A percentile compares a stretch with the other conserved stretches of the same genome.
phyloP scores from a whole-genome alignment of 2,888 invertebrate genomes.

The Trichopria drosophilae region DNA sequence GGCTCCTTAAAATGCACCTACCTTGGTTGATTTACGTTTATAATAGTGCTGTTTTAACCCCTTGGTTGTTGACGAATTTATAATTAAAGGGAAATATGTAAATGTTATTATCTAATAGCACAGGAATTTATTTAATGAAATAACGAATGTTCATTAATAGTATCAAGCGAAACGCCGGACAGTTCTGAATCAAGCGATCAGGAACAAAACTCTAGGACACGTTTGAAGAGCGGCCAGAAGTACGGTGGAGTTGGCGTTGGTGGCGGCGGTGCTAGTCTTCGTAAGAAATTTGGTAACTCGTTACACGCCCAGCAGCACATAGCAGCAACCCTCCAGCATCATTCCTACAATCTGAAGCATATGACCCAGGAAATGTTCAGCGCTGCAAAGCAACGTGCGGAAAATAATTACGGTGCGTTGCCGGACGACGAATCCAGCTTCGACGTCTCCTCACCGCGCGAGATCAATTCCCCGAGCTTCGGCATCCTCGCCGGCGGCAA shows the following conservation, averaged over 20 bases:
- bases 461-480: conserved; percentile 68
- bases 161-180: conserved; percentile 55
- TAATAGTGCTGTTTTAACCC: too few species aligned
- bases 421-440: conserved; percentile 70
- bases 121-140: conserved; percentile 28
- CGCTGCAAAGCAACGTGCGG: conserved; percentile 53
- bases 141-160: conserved; percentile 42
- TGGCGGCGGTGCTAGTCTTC: too few species aligned
- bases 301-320: conserved; percentile 50
- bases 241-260: conserved; percentile 41
- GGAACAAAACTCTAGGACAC: conserved; percentile 39
- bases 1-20: too few species aligned
- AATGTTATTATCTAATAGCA: conserved; percentile 24
- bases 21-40: too few species aligned
- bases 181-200: conserved; percentile 56
- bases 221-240: conserved; percentile 24
- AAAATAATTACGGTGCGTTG: conserved; percentile 59
- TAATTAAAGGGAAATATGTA: neutral
- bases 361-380: conserved; percentile 59
- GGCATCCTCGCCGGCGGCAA: conserved; percentile 62
- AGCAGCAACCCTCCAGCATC: conserved; percentile 51
- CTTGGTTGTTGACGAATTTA: neutral
- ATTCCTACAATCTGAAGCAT: conserved; percentile 53
- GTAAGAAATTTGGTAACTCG: conserved; percentile 54
- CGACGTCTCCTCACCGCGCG: conserved; percentile 68